Percentiles rank a stretch among this genome's conserved stretches.
These are phyloP conservation scores for Macrobrachium nipponense DNA, from an alignment of 1,140 invertebrate species.

Conservation along the genomic window DNA sequence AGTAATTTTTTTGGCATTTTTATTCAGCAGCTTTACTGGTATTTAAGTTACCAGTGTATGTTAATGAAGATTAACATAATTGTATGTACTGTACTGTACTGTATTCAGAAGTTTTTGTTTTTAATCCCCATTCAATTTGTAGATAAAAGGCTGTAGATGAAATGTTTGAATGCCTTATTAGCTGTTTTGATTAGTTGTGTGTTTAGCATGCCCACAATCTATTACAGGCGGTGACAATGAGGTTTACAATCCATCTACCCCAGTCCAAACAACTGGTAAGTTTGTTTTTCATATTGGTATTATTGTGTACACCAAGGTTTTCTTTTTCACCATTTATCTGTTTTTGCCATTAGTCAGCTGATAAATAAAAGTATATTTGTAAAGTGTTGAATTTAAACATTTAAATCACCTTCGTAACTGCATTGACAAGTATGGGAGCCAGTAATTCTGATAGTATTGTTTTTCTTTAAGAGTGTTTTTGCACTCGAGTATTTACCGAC, in stretches of 20 bases:
- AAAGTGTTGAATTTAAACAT: no score
- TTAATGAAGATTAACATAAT: no score
- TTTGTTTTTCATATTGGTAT: slow-evolving; percentile 7
- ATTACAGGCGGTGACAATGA: slow-evolving; percentile 56
- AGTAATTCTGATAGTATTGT: no score
- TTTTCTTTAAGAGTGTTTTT: no score
- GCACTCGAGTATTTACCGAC: no score
- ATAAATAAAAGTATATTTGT: not conserved
- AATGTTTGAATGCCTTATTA: slow-evolving; percentile 2
- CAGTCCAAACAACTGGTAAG: slow-evolving; percentile 57
- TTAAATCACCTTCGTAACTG: no score
- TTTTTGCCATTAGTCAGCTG: not conserved
- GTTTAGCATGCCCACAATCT: slow-evolving; percentile 56
- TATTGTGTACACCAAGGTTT: not conserved
- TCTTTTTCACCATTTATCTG: not conserved
- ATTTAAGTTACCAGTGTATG: no score
- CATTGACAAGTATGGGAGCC: no score
- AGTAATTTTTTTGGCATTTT: no score
- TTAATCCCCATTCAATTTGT: not conserved
- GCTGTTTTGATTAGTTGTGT: slow-evolving; percentile 29
- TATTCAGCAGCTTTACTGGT: no score
- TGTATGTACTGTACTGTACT: no score
- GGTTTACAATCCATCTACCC: slow-evolving; percentile 45
- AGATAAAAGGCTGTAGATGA: slow-evolving; percentile 13
- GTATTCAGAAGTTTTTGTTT: no score